Base-by-base conservation (phyloP, 2,888 invertebrate species). In the Drosophila flavopinicola region DNA sequence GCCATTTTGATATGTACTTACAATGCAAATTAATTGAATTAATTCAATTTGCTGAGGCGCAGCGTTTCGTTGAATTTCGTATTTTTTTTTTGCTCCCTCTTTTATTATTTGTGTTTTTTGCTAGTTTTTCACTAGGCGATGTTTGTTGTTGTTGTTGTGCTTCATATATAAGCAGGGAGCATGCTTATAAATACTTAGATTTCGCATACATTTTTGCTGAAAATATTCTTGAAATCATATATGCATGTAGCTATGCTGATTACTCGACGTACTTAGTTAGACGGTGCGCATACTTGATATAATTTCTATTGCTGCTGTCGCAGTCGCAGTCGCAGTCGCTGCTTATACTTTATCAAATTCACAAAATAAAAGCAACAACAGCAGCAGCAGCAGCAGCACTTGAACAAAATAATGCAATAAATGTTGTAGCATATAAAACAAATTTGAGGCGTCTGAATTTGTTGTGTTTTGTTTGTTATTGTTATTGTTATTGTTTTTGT, bases 11-110 rank as follows among this genome's bases (percentile, higher is more conserved):
- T 71, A 65, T 72, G 72, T 80, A 80, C 83, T 83, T 83, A 85
- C 84, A 88, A 88, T 88, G 85, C 88, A 87, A 87, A 88, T 87
- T 88, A 87, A 88, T 88, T 88, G 80, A 88, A 87, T 88, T 88
- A 87, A 88, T 88, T 88, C 80, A 88, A 88, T 88, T 88, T 88
- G 66, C 54, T 58, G 56, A 17, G 35, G 25, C 53, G 20, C 65
- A 67, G 53, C 60, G 59, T 58, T 49, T 39, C 48, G 72, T 59
- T 71, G 72, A 72, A 45, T 59, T 37, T 42, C 15, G 6, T 11
- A 7, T 29, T 13, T 56, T 24, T 24, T 27, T 38, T 15, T 30
- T 29, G n/a, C n/a, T n/a, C n/a, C n/a, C 32, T 44, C n/a, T 35
- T 27, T 49, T 27, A n/a, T n/a, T n/a, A n/a, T 42, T 57, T 53